Conservation (phyloP, 1,140 invertebrate genomes). For the Andricus grossulariae region DNA sequence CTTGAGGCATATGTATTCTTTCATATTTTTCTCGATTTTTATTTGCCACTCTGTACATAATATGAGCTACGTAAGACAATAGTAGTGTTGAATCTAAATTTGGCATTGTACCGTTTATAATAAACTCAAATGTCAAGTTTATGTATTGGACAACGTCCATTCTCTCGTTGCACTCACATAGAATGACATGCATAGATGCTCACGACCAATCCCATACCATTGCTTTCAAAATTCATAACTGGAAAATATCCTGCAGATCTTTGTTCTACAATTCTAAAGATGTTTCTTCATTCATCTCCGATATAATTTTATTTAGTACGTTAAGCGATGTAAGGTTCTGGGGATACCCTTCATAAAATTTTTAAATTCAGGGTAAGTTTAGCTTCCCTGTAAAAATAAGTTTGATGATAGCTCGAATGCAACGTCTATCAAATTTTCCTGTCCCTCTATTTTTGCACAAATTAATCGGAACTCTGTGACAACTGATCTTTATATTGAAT, state of each 20-base stretch:
- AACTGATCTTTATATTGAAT: too few species aligned
- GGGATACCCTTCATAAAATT: background rate
- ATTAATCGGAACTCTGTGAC: too few species aligned
- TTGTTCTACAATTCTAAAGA: background rate
- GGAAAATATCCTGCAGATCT: background rate
- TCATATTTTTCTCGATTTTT: background rate
- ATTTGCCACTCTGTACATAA: background rate
- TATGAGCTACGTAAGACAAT: background rate
- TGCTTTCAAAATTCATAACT: background rate
- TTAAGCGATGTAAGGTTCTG: background rate
- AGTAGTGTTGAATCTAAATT: background rate
- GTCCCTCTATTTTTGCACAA: too few species aligned
- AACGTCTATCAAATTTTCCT: too few species aligned
- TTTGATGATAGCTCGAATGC: too few species aligned
- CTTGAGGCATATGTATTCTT: background rate
- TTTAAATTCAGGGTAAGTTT: too few species aligned
- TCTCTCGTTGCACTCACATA: constrained; percentile 8
- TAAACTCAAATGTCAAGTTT: background rate
- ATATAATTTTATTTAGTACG: background rate
- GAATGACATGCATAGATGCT: background rate
- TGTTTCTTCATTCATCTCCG: background rate
- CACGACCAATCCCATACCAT: constrained; percentile 29
- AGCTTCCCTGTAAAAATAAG: too few species aligned
- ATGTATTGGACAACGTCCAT: background rate
- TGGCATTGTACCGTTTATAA: too few species aligned